phyloP scores from a whole-genome alignment of 2,888 invertebrate species.

The Fragum whitleyi region DNA sequence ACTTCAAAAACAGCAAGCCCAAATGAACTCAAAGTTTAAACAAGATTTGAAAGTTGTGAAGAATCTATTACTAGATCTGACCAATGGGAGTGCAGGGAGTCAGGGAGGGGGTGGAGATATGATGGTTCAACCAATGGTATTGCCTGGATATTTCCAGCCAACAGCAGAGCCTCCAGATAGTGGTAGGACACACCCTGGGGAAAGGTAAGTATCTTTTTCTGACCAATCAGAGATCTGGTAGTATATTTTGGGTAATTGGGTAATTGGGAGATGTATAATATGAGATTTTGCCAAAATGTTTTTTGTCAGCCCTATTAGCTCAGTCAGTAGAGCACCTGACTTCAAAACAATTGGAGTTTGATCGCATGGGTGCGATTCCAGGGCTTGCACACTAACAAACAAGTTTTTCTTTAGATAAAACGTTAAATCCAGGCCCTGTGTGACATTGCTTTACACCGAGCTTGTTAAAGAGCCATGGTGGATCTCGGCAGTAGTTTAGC shows the following conservation, averaged over 20 bases:
- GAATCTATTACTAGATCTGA: constrained; percentile 66
- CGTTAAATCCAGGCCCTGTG: no score
- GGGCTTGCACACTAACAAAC: no score
- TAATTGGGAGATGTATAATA: not conserved
- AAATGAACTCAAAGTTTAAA: constrained; percentile 71
- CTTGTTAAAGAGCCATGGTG: no score
- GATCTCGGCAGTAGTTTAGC: no score
- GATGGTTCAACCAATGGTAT: constrained; percentile 6
- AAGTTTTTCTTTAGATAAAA: no score
- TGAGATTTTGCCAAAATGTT: not conserved
- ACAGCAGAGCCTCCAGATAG: not conserved
- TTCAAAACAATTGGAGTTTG: no score
- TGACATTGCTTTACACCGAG: no score
- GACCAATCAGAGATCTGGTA: not conserved
- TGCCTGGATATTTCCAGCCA: constrained; percentile 17
- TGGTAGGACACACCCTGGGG: not conserved
- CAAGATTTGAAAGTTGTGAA: constrained; percentile 73
- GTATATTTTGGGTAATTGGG: not conserved
- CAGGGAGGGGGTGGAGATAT: constrained; percentile 17
- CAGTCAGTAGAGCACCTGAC: no score
- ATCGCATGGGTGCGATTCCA: not conserved
- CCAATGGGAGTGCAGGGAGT: constrained; percentile 41
- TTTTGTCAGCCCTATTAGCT: no score
- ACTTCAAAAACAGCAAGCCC: constrained; percentile 69
- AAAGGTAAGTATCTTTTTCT: not conserved